Evolutionary conservation across 2,113 vertebrate species (phyloP).

Genomic region (Sinocyclocheilus grahami): DNA sequence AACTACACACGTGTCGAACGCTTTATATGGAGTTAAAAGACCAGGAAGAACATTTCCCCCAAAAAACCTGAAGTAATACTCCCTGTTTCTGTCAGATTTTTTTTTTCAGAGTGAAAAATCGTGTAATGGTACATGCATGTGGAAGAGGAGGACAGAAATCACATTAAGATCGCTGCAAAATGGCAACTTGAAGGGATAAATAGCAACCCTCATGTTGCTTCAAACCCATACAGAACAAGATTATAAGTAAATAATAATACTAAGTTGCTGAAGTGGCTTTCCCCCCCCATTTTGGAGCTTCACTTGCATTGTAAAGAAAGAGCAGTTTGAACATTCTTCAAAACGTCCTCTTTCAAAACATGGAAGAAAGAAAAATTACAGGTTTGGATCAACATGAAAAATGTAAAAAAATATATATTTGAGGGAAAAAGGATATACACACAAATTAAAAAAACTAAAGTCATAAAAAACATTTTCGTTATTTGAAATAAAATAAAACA

Average conservation of each 20-base stretch:
- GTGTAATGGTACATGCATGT: too few species aligned
- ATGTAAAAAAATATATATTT: neutral
- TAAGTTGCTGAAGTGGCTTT: neutral
- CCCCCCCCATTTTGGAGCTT: neutral
- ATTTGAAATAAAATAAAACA: too few species aligned
- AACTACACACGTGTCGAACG: slow-evolving; percentile 21
- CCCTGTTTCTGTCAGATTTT: slow-evolving; percentile 20
- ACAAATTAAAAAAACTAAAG: too few species aligned
- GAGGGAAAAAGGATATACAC: neutral
- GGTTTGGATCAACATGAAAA: too few species aligned
- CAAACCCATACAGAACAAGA: neutral
- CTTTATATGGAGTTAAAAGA: slow-evolving; percentile 39
- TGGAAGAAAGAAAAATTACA: neutral
- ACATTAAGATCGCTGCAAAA: too few species aligned
- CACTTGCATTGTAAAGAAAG: neutral
- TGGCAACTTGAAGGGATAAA: neutral
- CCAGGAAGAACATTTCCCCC: slow-evolving; percentile 32
- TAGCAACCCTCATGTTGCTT: neutral
- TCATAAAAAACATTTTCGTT: too few species aligned
- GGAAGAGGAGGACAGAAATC: too few species aligned
- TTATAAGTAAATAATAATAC: neutral
- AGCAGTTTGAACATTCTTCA: too few species aligned
- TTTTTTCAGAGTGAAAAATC: too few species aligned
- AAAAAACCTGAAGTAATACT: slow-evolving; percentile 24
- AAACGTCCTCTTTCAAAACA: too few species aligned